Evolutionary conservation across 2,797 vertebrate genomes (phyloP).

Genomic region (Chelon auratus): DNA sequence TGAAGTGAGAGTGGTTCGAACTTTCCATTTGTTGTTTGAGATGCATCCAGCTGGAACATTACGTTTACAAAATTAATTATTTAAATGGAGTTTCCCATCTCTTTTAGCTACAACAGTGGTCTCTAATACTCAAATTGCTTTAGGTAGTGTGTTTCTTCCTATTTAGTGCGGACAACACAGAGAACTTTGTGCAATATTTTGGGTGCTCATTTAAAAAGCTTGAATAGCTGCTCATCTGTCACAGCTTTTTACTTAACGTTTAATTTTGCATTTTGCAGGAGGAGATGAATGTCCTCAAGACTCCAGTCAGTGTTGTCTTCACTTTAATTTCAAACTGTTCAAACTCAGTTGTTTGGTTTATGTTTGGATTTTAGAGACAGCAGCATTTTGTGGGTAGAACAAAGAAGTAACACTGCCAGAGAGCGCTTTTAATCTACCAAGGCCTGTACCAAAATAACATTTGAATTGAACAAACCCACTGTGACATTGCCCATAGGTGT

Average conservation of each 20-base stretch:
- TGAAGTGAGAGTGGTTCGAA: neutral
- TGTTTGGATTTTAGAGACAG: no score
- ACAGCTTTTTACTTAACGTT: conserved; percentile 43
- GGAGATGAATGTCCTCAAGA: neutral
- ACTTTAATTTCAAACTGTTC: neutral
- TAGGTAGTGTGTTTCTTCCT: no score
- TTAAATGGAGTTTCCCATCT: conserved; percentile 5
- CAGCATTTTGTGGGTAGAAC: no score
- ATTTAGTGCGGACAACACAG: neutral
- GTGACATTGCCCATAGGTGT: no score
- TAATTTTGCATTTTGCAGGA: conserved; percentile 28
- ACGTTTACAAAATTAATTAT: neutral
- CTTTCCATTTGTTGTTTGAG: conserved; percentile 1
- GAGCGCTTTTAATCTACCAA: no score
- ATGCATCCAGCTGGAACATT: no score
- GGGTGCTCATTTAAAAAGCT: conserved; percentile 23
- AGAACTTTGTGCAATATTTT: neutral
- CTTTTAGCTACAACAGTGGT: neutral
- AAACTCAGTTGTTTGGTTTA: neutral
- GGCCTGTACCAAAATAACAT: no score
- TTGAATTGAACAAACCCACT: no score
- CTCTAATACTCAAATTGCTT: neutral
- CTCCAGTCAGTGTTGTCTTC: conserved; percentile 2
- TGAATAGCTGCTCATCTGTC: conserved; percentile 9
- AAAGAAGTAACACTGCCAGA: no score